A percentile compares a stretch with the other conserved stretches of the same genome.
phyloP scores from a whole-genome alignment of 2,888 invertebrate genomes.

The Lepeophtheirus nordmannii region DNA sequence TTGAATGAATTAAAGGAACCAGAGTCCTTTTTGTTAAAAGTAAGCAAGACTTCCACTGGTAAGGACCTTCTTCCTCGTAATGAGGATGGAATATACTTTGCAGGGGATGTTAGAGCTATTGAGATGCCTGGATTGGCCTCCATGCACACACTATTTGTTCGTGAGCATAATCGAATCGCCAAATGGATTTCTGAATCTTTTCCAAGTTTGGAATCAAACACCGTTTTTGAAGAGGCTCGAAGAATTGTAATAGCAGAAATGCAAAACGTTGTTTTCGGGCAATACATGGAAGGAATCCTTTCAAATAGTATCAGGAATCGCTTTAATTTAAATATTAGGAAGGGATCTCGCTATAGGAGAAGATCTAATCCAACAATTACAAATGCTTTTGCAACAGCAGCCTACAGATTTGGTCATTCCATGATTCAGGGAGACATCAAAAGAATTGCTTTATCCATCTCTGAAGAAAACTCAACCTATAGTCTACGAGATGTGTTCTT shows the following conservation, averaged over 20 bases:
- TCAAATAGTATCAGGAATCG: slow-evolving; percentile 73
- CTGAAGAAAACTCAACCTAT: neutral
- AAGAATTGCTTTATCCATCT: neutral
- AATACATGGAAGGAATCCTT: slow-evolving; percentile 71
- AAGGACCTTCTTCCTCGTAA: slow-evolving; percentile 60
- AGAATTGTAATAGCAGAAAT: slow-evolving; percentile 56
- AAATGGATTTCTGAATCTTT: slow-evolving; percentile 60
- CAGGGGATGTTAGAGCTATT: too few relatives aligned
- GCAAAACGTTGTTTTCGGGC: slow-evolving; percentile 67
- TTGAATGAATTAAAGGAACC: slow-evolving; percentile 65
- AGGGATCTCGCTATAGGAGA: slow-evolving; percentile 62
- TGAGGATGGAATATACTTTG: slow-evolving; percentile 50
- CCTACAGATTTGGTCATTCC: slow-evolving; percentile 69
- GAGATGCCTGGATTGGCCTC: slow-evolving; percentile 76
- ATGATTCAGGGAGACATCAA: slow-evolving; percentile 4
- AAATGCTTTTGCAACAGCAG: slow-evolving; percentile 75
- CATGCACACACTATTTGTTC: slow-evolving; percentile 68
- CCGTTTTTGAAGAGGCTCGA: slow-evolving; percentile 59
- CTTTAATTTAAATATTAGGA: slow-evolving; percentile 47
- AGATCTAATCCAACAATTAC: slow-evolving; percentile 72
- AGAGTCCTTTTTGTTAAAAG: too few relatives aligned
- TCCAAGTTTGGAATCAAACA: slow-evolving; percentile 70
- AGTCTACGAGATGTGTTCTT: too few relatives aligned
- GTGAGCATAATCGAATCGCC: slow-evolving; percentile 74
- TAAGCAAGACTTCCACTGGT: too few relatives aligned